Conservation (phyloP, 92 coral and sea anemone genomes). For the Bergia sp. region DNA sequence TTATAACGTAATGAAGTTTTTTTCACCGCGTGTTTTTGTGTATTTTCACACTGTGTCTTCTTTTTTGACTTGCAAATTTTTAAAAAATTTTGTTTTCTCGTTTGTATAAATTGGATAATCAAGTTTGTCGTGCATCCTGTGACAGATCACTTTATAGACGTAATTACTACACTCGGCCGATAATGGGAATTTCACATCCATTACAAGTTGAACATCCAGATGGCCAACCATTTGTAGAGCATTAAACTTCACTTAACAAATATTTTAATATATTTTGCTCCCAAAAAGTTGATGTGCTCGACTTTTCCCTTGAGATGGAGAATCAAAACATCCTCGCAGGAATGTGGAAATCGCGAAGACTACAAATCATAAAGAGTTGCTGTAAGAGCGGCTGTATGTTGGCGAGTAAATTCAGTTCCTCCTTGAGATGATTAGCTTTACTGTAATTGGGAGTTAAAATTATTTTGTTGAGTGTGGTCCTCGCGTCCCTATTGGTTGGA, state of each 20-base stretch:
- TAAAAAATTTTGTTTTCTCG: constrained; percentile 3
- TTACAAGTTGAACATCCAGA: constrained; percentile 34
- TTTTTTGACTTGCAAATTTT: constrained; percentile 35
- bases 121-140: background rate
- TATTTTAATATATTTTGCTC: constrained; percentile 3
- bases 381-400: background rate
- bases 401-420: background rate
- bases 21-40: constrained; percentile 3
- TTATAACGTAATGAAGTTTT: constrained; percentile 12
- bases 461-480: constrained; percentile 26
- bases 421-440: constrained; percentile 6
- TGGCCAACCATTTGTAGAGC: constrained; percentile 28
- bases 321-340: background rate
- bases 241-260: constrained; percentile 34
- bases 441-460: constrained; percentile 27
- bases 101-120: constrained; percentile 37
- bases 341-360: background rate
- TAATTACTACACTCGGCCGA: constrained; percentile 13
- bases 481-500: constrained; percentile 10
- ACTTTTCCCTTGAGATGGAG: background rate
- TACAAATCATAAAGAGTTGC: background rate
- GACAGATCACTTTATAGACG: background rate
- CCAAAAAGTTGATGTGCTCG: background rate
- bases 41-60: constrained; percentile 28
- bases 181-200: constrained; percentile 16